Conservation (phyloP, 1,140 invertebrate genomes). For the Brachionus rubens region DNA sequence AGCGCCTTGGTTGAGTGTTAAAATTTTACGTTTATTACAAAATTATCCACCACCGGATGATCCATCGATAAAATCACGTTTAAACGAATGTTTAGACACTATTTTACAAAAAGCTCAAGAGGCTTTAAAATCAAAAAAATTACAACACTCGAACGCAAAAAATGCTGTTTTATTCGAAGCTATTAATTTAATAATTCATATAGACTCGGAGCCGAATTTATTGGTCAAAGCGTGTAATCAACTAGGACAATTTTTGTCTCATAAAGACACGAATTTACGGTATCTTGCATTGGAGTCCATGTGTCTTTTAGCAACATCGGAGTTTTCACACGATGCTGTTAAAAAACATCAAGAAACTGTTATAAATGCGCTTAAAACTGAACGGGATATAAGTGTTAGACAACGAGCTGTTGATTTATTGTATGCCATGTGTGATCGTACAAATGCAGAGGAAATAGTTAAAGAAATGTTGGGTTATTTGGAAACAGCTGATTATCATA, state of each 20-base stretch:
- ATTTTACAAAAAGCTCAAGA: conserved; percentile 99
- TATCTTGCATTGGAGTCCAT: conserved; percentile 98
- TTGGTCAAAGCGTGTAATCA: conserved; percentile 97
- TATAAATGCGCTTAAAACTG: conserved; percentile 96
- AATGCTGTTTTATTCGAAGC: conserved; percentile 99
- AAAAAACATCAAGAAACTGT: conserved; percentile 99
- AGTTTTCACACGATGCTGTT: conserved; percentile 98
- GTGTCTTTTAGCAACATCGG: conserved; percentile 96
- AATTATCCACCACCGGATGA: conserved; percentile 97
- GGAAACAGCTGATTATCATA: conserved; percentile 98
- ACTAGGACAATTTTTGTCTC: conserved; percentile 94
- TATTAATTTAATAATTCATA: conserved; percentile 98
- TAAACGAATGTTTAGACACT: conserved; percentile 98
- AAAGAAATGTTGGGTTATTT: conserved; percentile 98
- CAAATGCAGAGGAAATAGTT: conserved; percentile 98
- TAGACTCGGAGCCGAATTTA: conserved; percentile 92
- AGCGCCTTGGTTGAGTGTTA: conserved; percentile 98
- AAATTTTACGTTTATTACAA: conserved; percentile 88
- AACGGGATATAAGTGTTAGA: conserved; percentile 95
- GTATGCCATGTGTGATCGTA: conserved; percentile 99
- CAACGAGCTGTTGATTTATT: conserved; percentile 97
- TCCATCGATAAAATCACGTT: conserved; percentile 83
- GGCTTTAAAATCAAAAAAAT: conserved; percentile 98
- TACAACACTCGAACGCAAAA: conserved; percentile 99
- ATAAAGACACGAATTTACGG: conserved; percentile 92